Evolutionary conservation across 2,888 invertebrate species (phyloP), one percentile per base, ranked within the genome.

Genomic region (Brachypterus glaber): DNA sequence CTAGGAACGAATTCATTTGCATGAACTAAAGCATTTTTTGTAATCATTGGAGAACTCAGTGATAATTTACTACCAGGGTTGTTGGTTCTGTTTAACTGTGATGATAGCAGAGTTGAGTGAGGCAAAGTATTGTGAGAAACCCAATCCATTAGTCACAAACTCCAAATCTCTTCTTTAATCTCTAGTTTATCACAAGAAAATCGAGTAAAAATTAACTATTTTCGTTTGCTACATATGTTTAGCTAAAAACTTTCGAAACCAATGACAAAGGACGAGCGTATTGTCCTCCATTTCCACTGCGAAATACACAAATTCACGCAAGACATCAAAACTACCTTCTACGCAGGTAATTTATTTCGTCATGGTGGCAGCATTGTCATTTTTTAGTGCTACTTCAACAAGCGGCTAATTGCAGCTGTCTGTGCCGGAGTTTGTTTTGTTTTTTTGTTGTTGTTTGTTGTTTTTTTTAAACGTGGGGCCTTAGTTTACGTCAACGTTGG

Each of bases 1-100:
- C 54, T 48, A 26, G 54, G 54, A 21, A 54, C 49, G 33, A 54
- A 54, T 46, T 54, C 54, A 16, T 42, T 52, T 30, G 48, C 50
- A 40, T 49, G 51, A 41, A 46, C 53, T 54, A 37, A 44, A 51
- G 50, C 38, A 41, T 25, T 36, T 26, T 29, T 34, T 7, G 33
- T 32, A 40, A 36, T 40, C 17, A 40, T 35, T 35, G 34, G 33
- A 18, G 33, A 32, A 35, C 13, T 37, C 27, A 39, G 33, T 32
- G 24, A 26, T 33, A 11, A 33, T 9, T 18, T 36, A 26, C 13
- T 24, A 13, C 17, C 27, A 11, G 12, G 8, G 12, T 27, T 27
- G 12, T 13, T 27, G 4, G 27, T 13, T 27, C 27, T 27, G 27
- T 9, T 44, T 34, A 34, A 14, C 15, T 25, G 34, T 3, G 34